A percentile compares a stretch with the other conserved stretches of the same genome.
Conservation (phyloP, 2,113 vertebrate species). For the Trachemys scripta region DNA sequence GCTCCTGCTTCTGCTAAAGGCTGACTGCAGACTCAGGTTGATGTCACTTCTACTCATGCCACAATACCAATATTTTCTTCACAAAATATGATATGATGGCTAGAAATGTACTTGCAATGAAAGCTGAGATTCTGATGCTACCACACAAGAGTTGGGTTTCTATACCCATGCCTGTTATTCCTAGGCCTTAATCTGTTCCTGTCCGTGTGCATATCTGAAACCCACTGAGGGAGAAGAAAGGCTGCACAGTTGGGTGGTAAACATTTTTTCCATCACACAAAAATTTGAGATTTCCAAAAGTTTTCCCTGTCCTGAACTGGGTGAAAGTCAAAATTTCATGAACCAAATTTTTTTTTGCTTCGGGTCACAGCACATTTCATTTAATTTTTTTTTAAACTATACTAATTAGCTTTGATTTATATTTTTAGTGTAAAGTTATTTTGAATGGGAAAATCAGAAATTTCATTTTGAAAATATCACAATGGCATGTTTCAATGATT, state of each 20-base stretch:
- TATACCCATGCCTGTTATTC: not conserved
- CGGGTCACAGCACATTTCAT: no score
- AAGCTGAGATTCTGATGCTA: not conserved
- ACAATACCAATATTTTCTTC: not conserved
- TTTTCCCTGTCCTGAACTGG: not conserved
- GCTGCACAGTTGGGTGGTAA: not conserved
- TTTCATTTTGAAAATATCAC: not conserved
- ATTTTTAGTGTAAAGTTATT: no score
- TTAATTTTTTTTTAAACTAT: no score
- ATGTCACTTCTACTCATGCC: not conserved
- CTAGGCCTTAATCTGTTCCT: not conserved
- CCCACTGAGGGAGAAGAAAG: not conserved
- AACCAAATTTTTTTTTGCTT: not conserved
- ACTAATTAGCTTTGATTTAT: not conserved
- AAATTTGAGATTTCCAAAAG: not conserved
- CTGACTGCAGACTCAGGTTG: not conserved
- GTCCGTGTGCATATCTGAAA: not conserved
- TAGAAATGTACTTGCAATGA: not conserved
- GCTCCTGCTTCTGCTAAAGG: not conserved
- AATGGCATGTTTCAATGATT: not conserved
- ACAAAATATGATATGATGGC: not conserved
- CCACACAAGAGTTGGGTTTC: not conserved
- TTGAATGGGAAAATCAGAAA: no score
- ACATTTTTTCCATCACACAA: not conserved
- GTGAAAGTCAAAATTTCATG: not conserved